Evolutionary conservation across 2,113 vertebrate species (phyloP), one percentile per base, ranked within the genome.

Genomic region (Cacatua alba): DNA sequence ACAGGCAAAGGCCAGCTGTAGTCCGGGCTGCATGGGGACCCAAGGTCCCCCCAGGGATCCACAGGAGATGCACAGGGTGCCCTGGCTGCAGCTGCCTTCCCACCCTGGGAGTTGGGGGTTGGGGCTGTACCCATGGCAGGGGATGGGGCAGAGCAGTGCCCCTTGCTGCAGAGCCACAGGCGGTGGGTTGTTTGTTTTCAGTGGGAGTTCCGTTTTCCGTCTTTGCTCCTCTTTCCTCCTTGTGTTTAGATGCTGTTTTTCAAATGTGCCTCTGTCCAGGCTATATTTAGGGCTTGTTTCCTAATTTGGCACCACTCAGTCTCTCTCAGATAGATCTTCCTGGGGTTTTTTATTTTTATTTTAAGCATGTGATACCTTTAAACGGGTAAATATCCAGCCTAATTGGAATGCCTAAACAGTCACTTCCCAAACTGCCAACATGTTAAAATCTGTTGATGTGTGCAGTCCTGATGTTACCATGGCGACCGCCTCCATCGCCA

Each of bases 331-430:
- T 69, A 82, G 52, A 91, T 94, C 39, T 95, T 90, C 43, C 55
- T 59, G 53, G 4, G 10, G 0, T 1, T 41, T 92, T 75, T 59
- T 2, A 24, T 67, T 92, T 93, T 87, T 86, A 68, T 95, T 95
- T 94, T 64, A 94, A 82, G 92, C 2, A 3, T 89, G 78, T 97
- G 91, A 93, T 97, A 96, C 95, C 97, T 97, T 97, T 96, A 97
- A 95, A 95, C 18, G 19, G 96, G 94, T 97, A 91, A 97, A 95
- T 97, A 95, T 95, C 91, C 14, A 4, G 70, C 88, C 96, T 97
- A 97, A 98, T 98, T 98, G 96, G 97, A 98, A 98, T 98, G 97
- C 98, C 96, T 97, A 95, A 98, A 97, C 95, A 98, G 97, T 98
- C 97, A 97, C 97, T 97, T 98, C 96, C 97, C 95, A 95, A 98